Base-by-base conservation (phyloP, 2,888 invertebrate genomes). In the Adelognathus sp. region DNA sequence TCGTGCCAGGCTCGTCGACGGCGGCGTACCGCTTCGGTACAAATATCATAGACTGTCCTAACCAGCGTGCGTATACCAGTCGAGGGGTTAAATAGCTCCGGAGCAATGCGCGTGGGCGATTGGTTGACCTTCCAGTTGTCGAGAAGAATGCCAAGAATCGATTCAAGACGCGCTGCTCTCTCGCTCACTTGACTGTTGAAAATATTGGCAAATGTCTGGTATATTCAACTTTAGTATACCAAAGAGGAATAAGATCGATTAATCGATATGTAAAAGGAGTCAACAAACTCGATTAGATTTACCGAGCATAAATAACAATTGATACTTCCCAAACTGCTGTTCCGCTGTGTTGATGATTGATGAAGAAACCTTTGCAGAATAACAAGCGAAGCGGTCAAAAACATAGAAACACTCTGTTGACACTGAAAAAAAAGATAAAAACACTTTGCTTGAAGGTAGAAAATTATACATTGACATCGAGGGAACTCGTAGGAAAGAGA, bases 81-180 rank as follows among this genome's bases (percentile, higher is more conserved):
- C 16, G 18, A 52, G 63, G 56, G 27, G 71, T 77, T 70, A 80
- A 80, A 74, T 80, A 77, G 77, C 39, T 58, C 67, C 16, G 69
- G 29, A 77, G 69, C 72, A 73, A 74, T 71, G 66, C 71, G 61
- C 46, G 56, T 73, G 72, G 66, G 73, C 73, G 76, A 80, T 80
- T 80, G 76, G 75, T 80, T 72, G 33, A 29, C 75, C 39, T 63
- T 44, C 44, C 31, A 63, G 69, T 74, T 63, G 74, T 74, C 60
- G 69, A 78, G 44, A n/a, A n/a, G n/a, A n/a, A n/a, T n/a, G n/a
- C n/a, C n/a, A n/a, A n/a, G n/a, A n/a, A n/a, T n/a, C n/a, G n/a
- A 69, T 24, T 56, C 33, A 16, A 31, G 27, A 29, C 14, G 16
- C 44, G 50, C 46, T 6, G n/a, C 18, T 27, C 27, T 54, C 33